Conservation (phyloP, 2,888 invertebrate species). For the Heteropelma amictum region DNA sequence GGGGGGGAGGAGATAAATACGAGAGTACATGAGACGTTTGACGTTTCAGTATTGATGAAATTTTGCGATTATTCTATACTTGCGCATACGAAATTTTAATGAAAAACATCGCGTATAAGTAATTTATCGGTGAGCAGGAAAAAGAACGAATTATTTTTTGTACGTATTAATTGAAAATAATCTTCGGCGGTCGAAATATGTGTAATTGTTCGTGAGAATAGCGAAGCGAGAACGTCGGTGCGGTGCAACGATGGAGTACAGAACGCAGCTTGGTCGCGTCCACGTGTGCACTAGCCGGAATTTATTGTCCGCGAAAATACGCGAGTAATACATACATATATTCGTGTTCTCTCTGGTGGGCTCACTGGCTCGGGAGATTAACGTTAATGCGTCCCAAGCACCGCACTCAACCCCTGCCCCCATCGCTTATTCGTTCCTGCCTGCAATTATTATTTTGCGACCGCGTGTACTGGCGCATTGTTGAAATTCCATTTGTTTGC, state of each 20-base stretch:
- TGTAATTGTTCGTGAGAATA: conserved; percentile 21
- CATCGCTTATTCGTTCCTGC: conserved; percentile 25
- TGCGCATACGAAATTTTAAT: not conserved
- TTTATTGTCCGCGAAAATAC: conserved; percentile 58
- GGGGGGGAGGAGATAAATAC: too few relatives aligned
- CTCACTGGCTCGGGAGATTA: conserved; percentile 51
- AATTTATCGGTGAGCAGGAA: too few relatives aligned
- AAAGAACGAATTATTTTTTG: not conserved
- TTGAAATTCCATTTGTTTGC: conserved; percentile 53
- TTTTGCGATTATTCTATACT: too few relatives aligned
- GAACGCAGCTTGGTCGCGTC: conserved; percentile 14
- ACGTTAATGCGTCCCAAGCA: conserved; percentile 50
- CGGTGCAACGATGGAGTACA: not conserved
- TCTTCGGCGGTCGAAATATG: not conserved
- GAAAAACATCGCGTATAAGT: too few relatives aligned
- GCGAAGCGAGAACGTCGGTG: not conserved
- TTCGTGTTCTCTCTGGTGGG: conserved; percentile 6
- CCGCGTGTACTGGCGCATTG: conserved; percentile 30
- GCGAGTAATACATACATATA: conserved; percentile 32
- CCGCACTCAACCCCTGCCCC: not conserved
- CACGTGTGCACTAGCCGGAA: conserved; percentile 40
- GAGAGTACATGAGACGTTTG: too few relatives aligned
- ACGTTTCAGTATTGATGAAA: too few relatives aligned
- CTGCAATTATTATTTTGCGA: conserved; percentile 51
- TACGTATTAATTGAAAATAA: not conserved